Evolutionary conservation across 2,113 vertebrate genomes (phyloP).

Genomic region (Bos taurus): ARS-UCD2.0 NC_037331.1:70415501-70416000

Average conservation of each 20-base stretch:
- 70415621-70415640: neutral
- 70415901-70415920: neutral
- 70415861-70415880: neutral
- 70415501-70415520: neutral
- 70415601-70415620: neutral
- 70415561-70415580: neutral
- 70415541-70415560: neutral
- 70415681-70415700: neutral
- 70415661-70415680: neutral
- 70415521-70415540: neutral
- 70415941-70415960: neutral
- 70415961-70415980: neutral
- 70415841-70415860: neutral
- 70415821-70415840: neutral
- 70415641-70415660: neutral
- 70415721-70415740: neutral
- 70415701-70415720: neutral
- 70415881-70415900: neutral
- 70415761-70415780: neutral
- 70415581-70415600: neutral
- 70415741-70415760: neutral
- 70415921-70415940: neutral
- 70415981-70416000: neutral
- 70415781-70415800: neutral
- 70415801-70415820: neutral